These are phyloP conservation scores for Podabrus alpinus DNA, from an alignment of 2,888 invertebrate genomes.

Conservation along the genomic window DNA sequence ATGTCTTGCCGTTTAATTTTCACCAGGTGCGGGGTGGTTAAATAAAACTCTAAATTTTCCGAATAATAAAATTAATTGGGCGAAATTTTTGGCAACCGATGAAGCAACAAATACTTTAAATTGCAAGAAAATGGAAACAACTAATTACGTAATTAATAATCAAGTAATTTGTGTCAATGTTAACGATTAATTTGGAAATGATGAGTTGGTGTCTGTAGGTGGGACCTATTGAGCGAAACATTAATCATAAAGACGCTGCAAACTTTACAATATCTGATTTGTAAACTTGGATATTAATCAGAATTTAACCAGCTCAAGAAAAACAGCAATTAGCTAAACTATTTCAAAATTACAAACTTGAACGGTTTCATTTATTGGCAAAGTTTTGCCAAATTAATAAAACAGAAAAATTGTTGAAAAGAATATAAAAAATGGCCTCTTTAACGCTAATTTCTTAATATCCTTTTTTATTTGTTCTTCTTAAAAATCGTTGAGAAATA, in stretches of 20 bases:
- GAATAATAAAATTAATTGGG: too few relatives aligned
- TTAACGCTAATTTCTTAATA: too few relatives aligned
- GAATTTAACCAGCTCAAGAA: slow-evolving; percentile 1
- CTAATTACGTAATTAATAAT: slow-evolving; percentile 3
- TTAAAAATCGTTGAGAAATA: too few relatives aligned
- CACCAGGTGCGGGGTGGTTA: too few relatives aligned
- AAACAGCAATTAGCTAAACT: background rate
- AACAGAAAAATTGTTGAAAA: too few relatives aligned
- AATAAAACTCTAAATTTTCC: too few relatives aligned
- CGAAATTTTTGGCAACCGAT: background rate
- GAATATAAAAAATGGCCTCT: too few relatives aligned
- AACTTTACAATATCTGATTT: slow-evolving; percentile 8
- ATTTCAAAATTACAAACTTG: background rate
- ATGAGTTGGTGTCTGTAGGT: slow-evolving; percentile 9
- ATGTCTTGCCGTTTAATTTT: too few relatives aligned
- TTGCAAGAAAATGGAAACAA: background rate
- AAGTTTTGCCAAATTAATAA: too few relatives aligned
- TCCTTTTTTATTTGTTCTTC: too few relatives aligned
- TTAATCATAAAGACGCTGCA: slow-evolving; percentile 14
- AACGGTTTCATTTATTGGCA: background rate
- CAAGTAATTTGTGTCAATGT: slow-evolving; percentile 6
- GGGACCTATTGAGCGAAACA: slow-evolving; percentile 5
- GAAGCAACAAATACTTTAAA: background rate
- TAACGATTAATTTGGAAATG: slow-evolving; percentile 12
- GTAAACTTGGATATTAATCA: slow-evolving; percentile 16